Base-by-base conservation (phyloP, 1,140 invertebrate species). In the Hyposmocoma kahamanoa region DNA sequence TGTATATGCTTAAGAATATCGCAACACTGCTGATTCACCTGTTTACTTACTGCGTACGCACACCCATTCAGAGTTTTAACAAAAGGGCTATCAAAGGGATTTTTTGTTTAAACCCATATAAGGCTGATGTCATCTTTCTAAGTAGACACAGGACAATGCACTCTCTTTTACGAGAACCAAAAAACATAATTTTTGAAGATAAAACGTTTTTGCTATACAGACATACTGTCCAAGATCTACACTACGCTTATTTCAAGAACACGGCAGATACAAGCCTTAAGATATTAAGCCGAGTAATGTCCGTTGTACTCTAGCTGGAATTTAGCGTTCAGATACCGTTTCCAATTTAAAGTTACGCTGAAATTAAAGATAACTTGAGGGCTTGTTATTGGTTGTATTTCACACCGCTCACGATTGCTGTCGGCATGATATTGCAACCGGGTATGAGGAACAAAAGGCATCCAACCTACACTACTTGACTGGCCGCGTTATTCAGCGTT, bases 381-480 rank as follows among this genome's bases (percentile, higher is more conserved):
- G 20, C 47, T 59, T 49, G 42, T 59, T 54, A 58, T 58, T 68
- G 45, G 63, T 50, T 67, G 61, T 67, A 80, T 80, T 77, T 75
- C 75, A 75, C 76, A 71, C 56, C 64, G 70, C 59, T 54, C 69
- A 22, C 50, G 66, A 80, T 77, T 59, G 61, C 47, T 60, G 51
- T 59, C 51, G 24, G 22, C 13, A 39, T 22, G 53, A 62, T 53
- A 69, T 69, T 60, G 66, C 59, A 64, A 66, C n/a, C 63, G 62
- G 60, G 63, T 67, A 67, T 78, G 74, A 78, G 74, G 72, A 73
- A 67, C 66, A 72, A 68, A 68, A 65, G 55, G 5, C 24, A 6
- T 26, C n/a, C n/a, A n/a, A n/a, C n/a, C n/a, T n/a, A n/a, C n/a
- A n/a, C n/a, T n/a, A n/a, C n/a, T n/a, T n/a, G n/a, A n/a, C n/a